phyloP scores from a whole-genome alignment of 2,888 invertebrate species.

The Amblyteles armatorius region DNA sequence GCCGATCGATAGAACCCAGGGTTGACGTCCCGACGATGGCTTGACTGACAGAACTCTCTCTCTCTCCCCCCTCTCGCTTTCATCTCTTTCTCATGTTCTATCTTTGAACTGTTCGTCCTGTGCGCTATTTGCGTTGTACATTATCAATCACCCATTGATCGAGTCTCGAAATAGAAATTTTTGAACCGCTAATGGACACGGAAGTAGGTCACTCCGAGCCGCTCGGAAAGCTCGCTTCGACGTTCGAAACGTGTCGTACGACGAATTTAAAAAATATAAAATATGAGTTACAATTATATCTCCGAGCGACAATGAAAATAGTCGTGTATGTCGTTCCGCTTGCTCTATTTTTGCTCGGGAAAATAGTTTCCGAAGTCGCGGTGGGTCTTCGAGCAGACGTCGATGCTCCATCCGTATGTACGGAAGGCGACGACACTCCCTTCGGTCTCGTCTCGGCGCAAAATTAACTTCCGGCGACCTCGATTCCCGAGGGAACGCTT shows the following conservation, averaged over 20 bases:
- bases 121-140: constrained; percentile 6
- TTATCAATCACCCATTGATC: constrained; percentile 24
- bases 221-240: neutral
- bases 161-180: neutral
- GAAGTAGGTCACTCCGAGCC: neutral
- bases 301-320: neutral
- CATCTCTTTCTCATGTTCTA: constrained; percentile 9
- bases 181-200: neutral
- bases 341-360: constrained; percentile 21
- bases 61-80: constrained; percentile 15
- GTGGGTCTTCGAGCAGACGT: neutral
- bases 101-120: neutral
- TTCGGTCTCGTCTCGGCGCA: constrained; percentile 1
- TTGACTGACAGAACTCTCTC: constrained; percentile 52
- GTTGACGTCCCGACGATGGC: constrained; percentile 66
- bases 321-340: neutral
- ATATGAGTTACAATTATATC: neutral
- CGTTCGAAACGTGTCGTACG: neutral
- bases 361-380: constrained; percentile 50
- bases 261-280: neutral
- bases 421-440: constrained; percentile 24
- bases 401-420: constrained; percentile 31
- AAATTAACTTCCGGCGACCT: constrained; percentile 68
- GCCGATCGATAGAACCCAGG: constrained; percentile 64
- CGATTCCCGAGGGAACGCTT: constrained; percentile 55